Conservation (phyloP, 2,113 vertebrate species). For the Heloderma charlesbogerti region DNA sequence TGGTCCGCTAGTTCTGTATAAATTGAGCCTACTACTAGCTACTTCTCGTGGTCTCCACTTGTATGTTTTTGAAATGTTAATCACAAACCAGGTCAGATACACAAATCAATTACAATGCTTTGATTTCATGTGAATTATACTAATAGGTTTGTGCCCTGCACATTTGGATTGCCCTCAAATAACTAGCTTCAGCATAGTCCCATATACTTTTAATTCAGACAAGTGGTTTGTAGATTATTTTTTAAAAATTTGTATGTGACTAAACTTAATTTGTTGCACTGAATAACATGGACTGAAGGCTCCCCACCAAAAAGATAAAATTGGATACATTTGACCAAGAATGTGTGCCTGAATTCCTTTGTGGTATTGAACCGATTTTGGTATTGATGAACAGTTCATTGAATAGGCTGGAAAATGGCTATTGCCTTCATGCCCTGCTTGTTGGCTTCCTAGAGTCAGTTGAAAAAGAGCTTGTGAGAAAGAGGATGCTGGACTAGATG, state of each 20-base stretch:
- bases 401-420: not conserved
- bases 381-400: not conserved
- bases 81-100: not conserved
- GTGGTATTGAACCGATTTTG: not conserved
- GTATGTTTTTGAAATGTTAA: not conserved
- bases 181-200: not conserved
- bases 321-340: not conserved
- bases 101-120: not conserved
- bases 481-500: not conserved
- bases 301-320: not conserved
- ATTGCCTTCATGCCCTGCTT: not conserved
- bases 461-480: not conserved
- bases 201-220: not conserved
- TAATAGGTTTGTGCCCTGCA: not conserved
- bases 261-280: not conserved
- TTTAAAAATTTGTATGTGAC: not conserved
- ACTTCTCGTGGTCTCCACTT: not conserved
- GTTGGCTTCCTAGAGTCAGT: not conserved
- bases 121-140: not conserved
- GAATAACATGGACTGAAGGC: not conserved
- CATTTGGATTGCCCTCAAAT: not conserved
- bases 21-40: not conserved
- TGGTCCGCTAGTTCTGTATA: not conserved
- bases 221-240: not conserved
- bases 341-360: not conserved